A percentile compares a stretch with the other conserved stretches of the same genome.
These are phyloP conservation scores for Philopedon plagiatum DNA, from an alignment of 2,888 invertebrate species.

Conservation along the genomic window DNA sequence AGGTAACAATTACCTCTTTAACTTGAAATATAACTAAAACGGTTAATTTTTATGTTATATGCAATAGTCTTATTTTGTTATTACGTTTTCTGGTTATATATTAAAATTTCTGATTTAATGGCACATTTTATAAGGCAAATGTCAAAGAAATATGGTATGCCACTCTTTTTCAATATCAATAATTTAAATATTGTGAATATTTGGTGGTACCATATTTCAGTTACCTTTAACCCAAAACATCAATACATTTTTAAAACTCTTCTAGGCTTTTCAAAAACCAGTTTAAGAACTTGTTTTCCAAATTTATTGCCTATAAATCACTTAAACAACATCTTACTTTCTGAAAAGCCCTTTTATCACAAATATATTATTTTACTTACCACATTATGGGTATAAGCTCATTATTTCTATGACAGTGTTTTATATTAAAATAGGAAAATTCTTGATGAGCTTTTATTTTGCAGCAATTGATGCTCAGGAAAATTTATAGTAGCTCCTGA, in stretches of 20 bases:
- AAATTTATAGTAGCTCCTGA: no score
- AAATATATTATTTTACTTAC: neutral
- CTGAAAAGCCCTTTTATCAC: neutral
- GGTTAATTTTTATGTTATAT: no score
- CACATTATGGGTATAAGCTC: no score
- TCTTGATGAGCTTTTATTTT: no score
- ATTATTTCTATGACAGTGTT: no score
- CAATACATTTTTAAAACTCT: neutral
- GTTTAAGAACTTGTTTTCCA: no score
- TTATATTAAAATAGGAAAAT: no score
- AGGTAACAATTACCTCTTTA: neutral
- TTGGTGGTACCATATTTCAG: slow-evolving; percentile 14
- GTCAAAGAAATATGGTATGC: slow-evolving; percentile 9
- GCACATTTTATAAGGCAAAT: slow-evolving; percentile 1
- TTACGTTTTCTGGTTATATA: neutral
- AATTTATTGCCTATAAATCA: no score
- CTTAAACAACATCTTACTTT: neutral
- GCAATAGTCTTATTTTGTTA: slow-evolving; percentile 12
- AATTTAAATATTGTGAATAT: neutral
- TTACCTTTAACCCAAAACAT: neutral
- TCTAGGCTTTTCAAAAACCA: no score
- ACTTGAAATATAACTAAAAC: neutral
- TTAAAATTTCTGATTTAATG: slow-evolving; percentile 12
- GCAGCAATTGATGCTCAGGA: no score
- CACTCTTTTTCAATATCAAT: neutral